A percentile compares a stretch with the other conserved stretches of the same genome.
These are phyloP conservation scores for Drosophila atroscutellata DNA, from an alignment of 2,888 invertebrate genomes.

Conservation along the genomic window DNA sequence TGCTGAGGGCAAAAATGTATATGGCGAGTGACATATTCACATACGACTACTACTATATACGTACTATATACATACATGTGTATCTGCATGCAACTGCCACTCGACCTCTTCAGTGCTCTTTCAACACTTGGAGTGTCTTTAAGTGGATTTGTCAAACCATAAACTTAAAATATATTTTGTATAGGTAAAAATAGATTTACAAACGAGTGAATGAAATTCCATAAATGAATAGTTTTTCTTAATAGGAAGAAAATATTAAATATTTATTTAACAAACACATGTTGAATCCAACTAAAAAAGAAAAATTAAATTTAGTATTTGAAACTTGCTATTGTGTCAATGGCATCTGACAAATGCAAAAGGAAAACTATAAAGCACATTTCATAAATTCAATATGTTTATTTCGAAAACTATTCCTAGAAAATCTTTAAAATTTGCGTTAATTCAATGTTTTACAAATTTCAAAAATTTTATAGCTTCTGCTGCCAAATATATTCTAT, in stretches of 20 bases:
- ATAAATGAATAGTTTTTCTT: background rate
- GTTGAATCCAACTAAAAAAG: background rate
- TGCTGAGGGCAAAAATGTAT: slow-evolving; percentile 62
- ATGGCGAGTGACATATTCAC: slow-evolving; percentile 74
- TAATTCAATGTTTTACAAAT: background rate
- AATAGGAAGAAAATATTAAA: background rate
- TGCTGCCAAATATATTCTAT: background rate
- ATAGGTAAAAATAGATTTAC: slow-evolving; percentile 8
- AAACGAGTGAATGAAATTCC: background rate
- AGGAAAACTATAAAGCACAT: background rate
- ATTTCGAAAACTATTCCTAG: background rate
- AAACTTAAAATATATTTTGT: background rate
- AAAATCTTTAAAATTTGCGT: background rate
- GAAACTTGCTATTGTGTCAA: background rate
- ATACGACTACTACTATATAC: slow-evolving; percentile 29
- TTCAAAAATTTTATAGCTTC: no score
- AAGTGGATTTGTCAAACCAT: slow-evolving; percentile 41
- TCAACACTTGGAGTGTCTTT: slow-evolving; percentile 65
- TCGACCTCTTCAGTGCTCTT: slow-evolving; percentile 58
- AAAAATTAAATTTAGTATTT: background rate
- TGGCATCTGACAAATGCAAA: background rate
- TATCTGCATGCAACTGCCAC: slow-evolving; percentile 44
- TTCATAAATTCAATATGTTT: background rate
- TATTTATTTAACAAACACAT: background rate
- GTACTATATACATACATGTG: slow-evolving; percentile 16